Base-by-base conservation (phyloP, 1,140 invertebrate genomes). In the Homalodisca vitripennis region DNA sequence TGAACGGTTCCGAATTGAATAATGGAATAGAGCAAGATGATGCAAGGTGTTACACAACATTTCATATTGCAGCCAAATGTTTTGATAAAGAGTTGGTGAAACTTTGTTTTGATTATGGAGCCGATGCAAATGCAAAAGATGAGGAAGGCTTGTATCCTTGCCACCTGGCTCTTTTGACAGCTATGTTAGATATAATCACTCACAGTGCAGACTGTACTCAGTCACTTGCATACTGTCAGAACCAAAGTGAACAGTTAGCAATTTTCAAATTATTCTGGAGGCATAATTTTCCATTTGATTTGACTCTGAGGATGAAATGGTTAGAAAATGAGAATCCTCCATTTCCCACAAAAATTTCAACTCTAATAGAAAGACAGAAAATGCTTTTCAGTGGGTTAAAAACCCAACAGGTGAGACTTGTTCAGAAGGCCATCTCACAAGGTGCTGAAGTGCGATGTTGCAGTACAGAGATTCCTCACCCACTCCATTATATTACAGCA, bases 11-110 rank as follows among this genome's bases (percentile, higher is more conserved):
- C 22, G n/a, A 51, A 3, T 20, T 51, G 22, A 51, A 51, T n/a
- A 51, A n/a, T 51, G 22, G 48, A 51, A 22, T 51, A 3, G 3
- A 41, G 6, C 6, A 10, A 10, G 34, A 41, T 41, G 17, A 41
- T 41, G 34, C 6, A 10, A 10, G 17, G 6, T 41, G 17, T 41
- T 6, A 17, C 34, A 41, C 34, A 41, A 41, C 34, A 6, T 41
- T 51, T 3, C 48, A 51, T n/a, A 22, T 51, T 51, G 48, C 22
- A 20, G 48, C 48, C 3, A n/a, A 20, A 51, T 20, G 14, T 20
- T 51, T 51, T 51, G 48, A 51, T 51, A 51, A 20, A n/a, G 48
- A 51, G 3, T n/a, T 51, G 48, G 22, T 51, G 3, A 51, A 51
- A 20, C n/a, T 51, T 3, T 51, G 6, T n/a, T 51, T 51, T 3